Conservation (phyloP, 2,888 invertebrate species). For the Cheilosia impressa region DNA sequence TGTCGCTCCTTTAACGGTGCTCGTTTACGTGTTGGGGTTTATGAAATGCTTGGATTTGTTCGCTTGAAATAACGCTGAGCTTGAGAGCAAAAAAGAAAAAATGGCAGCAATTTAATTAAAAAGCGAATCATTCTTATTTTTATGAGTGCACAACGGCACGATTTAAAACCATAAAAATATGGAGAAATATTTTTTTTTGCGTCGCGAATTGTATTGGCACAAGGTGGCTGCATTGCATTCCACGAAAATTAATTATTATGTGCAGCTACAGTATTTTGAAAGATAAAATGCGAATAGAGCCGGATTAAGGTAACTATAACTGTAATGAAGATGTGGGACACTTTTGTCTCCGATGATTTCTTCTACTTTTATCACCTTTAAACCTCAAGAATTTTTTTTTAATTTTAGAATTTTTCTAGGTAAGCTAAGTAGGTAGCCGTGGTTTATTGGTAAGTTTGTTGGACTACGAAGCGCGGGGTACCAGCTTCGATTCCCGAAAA, state of each 20-base stretch:
- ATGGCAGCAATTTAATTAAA: constrained; percentile 45
- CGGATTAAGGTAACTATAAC: too few species aligned
- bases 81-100: constrained; percentile 21
- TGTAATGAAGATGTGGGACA: too few species aligned
- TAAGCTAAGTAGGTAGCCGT: too few species aligned
- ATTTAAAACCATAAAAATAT: constrained; percentile 1
- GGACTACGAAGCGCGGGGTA: too few species aligned
- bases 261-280: too few species aligned
- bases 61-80: constrained; percentile 13
- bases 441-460: too few species aligned
- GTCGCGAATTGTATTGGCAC: not conserved
- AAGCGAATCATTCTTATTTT: constrained; percentile 36
- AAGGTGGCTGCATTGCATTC: not conserved
- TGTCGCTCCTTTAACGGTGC: constrained; percentile 27
- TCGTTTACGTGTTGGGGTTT: constrained; percentile 21
- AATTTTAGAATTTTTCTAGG: too few species aligned
- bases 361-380: too few species aligned
- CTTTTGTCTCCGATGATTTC: too few species aligned
- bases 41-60: constrained; percentile 21
- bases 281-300: too few species aligned
- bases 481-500: too few species aligned
- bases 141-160: constrained; percentile 11
- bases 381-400: too few species aligned
- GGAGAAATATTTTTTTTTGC: not conserved
- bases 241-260: not conserved